Percentiles rank a stretch among this genome's conserved stretches.
Evolutionary conservation across 2,888 invertebrate genomes (phyloP).

Genomic region (Seira sanloemensis): DNA sequence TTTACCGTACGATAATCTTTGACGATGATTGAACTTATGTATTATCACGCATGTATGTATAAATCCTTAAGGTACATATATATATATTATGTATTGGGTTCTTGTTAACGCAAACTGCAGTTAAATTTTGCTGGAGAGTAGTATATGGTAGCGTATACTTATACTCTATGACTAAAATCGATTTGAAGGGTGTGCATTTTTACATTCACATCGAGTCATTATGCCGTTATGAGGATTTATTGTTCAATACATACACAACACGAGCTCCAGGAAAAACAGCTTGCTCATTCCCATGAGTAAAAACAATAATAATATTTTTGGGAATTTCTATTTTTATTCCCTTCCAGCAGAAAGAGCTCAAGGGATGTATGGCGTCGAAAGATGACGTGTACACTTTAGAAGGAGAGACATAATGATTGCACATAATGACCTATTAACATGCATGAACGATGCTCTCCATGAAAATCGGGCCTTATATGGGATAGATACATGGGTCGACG

Average conservation of each 20-base stretch:
- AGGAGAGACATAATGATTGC: constrained; percentile 51
- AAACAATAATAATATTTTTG: constrained; percentile 12
- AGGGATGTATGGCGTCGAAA: not conserved
- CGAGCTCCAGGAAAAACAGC: constrained; percentile 40
- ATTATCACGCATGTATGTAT: not conserved
- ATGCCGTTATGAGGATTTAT: constrained; percentile 13
- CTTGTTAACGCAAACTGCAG: not conserved
- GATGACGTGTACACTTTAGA: constrained; percentile 18
- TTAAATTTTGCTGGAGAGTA: too few relatives aligned
- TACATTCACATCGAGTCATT: constrained; percentile 7
- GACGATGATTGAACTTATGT: not conserved
- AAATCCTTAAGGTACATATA: constrained; percentile 35
- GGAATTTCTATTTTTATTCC: constrained; percentile 24
- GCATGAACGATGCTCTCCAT: too few relatives aligned
- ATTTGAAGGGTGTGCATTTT: not conserved
- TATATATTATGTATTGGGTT: constrained; percentile 32
- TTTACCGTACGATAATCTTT: too few relatives aligned
- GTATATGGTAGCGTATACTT: not conserved
- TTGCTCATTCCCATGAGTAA: constrained; percentile 46
- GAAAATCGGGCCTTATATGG: too few relatives aligned
- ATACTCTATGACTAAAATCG: not conserved
- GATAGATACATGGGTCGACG: too few relatives aligned
- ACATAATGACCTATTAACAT: constrained; percentile 52
- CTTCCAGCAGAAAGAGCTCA: not conserved
- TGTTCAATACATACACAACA: constrained; percentile 32